phyloP scores from a whole-genome alignment of 2,888 invertebrate species.

The Tiliacea citrago region DNA sequence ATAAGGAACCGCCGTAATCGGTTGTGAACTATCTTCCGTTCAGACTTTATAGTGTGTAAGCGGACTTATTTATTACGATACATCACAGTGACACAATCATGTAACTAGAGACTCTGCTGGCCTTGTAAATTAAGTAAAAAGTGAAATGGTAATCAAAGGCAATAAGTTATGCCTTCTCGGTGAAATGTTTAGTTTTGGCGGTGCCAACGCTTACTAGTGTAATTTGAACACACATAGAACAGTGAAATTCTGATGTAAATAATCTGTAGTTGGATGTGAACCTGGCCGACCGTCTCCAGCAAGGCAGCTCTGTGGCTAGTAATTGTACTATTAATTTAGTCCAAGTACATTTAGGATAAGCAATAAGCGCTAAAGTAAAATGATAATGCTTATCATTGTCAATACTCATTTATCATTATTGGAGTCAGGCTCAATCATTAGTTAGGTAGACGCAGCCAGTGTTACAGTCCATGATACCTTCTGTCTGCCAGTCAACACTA shows the following conservation, averaged over 20 bases:
- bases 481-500: slow-evolving; percentile 76
- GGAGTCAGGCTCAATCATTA: slow-evolving; percentile 78
- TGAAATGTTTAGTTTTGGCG: slow-evolving; percentile 77
- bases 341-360: slow-evolving; percentile 85
- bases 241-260: slow-evolving; percentile 66
- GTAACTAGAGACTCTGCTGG: slow-evolving; percentile 70
- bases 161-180: slow-evolving; percentile 71
- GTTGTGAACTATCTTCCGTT: slow-evolving; percentile 89
- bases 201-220: slow-evolving; percentile 84
- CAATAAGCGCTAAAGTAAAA: slow-evolving; percentile 82
- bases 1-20: slow-evolving; percentile 88
- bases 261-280: slow-evolving; percentile 56
- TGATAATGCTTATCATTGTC: slow-evolving; percentile 84
- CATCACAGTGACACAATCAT: slow-evolving; percentile 87
- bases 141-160: slow-evolving; percentile 72
- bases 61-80: slow-evolving; percentile 88
- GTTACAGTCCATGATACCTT: slow-evolving; percentile 67
- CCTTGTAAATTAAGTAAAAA: slow-evolving; percentile 79
- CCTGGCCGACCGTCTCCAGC: slow-evolving; percentile 45
- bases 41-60: slow-evolving; percentile 88
- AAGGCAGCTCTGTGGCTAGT: slow-evolving; percentile 62
- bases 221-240: slow-evolving; percentile 66
- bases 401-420: slow-evolving; percentile 87
- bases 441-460: slow-evolving; percentile 71
- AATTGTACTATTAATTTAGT: slow-evolving; percentile 69